These are phyloP conservation scores for Bombus balteatus DNA, from an alignment of 1,140 invertebrate genomes.

Conservation along the genomic window DNA sequence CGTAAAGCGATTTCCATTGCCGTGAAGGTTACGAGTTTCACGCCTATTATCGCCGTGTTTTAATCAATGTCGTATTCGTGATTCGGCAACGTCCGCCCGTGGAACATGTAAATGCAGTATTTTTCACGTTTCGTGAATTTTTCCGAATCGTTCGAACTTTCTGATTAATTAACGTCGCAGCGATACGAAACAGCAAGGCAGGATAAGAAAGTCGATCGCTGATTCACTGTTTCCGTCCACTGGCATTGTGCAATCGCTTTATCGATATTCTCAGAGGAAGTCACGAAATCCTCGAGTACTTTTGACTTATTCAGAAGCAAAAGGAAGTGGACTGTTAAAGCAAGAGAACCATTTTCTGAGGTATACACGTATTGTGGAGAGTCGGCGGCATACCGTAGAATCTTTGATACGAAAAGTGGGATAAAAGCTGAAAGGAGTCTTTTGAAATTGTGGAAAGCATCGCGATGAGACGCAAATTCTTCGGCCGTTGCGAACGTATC, in stretches of 20 bases:
- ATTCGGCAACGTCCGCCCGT: background rate
- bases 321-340: background rate
- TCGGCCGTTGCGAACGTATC: no score
- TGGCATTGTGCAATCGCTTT: background rate
- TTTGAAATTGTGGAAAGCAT: background rate
- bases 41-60: background rate
- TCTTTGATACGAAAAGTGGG: background rate
- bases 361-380: background rate
- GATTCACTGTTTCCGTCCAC: background rate
- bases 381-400: background rate
- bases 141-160: background rate
- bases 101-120: no score
- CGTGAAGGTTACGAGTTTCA: slow-evolving; percentile 19
- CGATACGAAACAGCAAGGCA: background rate
- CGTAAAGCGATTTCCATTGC: background rate
- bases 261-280: background rate
- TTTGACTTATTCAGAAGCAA: background rate
- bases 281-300: background rate
- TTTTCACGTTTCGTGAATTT: no score
- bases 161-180: background rate
- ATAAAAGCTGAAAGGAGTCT: background rate
- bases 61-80: background rate
- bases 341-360: background rate
- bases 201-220: background rate
- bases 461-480: no score